Base-by-base conservation (phyloP, 2,888 invertebrate genomes). In the Unio delphinus region DNA sequence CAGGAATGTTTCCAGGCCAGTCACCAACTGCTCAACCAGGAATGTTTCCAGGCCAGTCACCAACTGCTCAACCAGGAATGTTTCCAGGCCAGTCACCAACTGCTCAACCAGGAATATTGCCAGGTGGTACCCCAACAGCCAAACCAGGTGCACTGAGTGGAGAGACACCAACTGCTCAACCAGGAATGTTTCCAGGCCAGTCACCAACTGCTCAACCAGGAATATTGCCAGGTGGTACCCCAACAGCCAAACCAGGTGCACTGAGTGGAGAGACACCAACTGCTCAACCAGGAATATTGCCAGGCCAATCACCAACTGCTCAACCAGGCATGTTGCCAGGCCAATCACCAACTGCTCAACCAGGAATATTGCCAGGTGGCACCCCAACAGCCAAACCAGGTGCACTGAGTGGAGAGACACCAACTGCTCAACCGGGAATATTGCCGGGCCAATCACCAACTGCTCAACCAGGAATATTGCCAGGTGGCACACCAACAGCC, bases 131-230 rank as follows among this genome's bases (percentile, higher is more conserved):
- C 23, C 23, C 23, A 23, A 23, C 23, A 23, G 23, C 23, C 23
- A 23, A 23, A 23, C 23, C 23, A 23, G 23, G 23, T 23, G 23
- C 23, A 23, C 23, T 23, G 23, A 23, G 23, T 23, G 23, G 23
- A 23, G 23, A 23, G 23, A 23, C 23, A 23, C 23, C 23, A 64
- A 72, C 74, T 59, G 71, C 70, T 54, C 60, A 72, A 55, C 74
- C 77, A 71, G 61, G 70, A 26, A 11, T 64, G 2, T 62, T 57
- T 20, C 63, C 71, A 28, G 74, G 74, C 55, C 60, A 69, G 15
- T 34, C 73, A 61, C 78, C 75, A 61, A 68, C 79, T 61, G 73
- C 67, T 61, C 68, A 70, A 57, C 79, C 74, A 67, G 59, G 64
- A 17, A 26, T 61, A 20, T 23, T 65, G 0, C 59, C 74, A 58